phyloP scores from a whole-genome alignment of 2,797 vertebrate species.

The Merluccius polli region DNA sequence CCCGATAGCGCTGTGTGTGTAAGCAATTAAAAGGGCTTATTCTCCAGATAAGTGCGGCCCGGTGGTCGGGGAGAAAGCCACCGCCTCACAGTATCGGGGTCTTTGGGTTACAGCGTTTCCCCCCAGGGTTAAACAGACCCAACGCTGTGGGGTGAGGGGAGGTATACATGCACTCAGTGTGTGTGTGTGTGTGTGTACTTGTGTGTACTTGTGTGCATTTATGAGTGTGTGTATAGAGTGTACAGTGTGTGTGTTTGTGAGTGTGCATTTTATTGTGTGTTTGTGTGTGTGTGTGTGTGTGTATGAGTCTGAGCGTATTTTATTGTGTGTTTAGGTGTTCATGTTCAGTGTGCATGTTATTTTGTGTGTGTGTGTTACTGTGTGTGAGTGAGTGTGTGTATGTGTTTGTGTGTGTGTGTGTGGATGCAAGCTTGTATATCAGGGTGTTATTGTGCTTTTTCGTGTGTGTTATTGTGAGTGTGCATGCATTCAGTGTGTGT shows the following conservation, averaged over 20 bases:
- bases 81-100: conserved; percentile 58
- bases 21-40: conserved; percentile 72
- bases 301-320: not conserved
- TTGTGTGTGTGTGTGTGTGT: not conserved
- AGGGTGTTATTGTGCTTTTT: no score
- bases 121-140: conserved; percentile 52
- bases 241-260: no score
- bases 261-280: not conserved
- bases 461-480: no score
- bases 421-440: no score
- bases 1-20: conserved; percentile 68
- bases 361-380: not conserved
- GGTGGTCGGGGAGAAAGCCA: conserved; percentile 64
- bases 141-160: not conserved
- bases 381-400: no score
- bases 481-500: no score
- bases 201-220: not conserved
- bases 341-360: not conserved
- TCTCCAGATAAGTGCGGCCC: conserved; percentile 65
- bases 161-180: conserved; percentile 24
- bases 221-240: no score
- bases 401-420: no score
- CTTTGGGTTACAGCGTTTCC: conserved; percentile 57
- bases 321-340: not conserved
- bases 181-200: conserved; percentile 13